Base-by-base conservation (phyloP, 2,797 vertebrate species). In the Sebastes kiyomatsui region DNA sequence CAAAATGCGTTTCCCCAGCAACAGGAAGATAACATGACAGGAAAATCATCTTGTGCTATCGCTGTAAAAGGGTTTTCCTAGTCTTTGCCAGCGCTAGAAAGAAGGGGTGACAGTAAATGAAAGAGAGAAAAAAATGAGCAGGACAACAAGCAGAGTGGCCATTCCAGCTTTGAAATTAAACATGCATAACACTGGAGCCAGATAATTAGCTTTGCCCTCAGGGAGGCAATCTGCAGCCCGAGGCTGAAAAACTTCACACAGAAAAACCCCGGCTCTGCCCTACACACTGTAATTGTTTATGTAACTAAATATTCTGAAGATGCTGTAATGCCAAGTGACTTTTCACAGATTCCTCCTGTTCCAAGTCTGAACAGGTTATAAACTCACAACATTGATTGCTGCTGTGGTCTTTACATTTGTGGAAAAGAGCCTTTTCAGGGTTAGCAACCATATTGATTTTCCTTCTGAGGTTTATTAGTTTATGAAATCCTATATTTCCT, bases 401-500 rank as follows among this genome's bases (percentile, higher is more conserved):
- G 67, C 76, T 67, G 56, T 76, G 67, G 79, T 77, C 74, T 88
- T 85, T 90, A 86, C 23, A 92, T 93, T 85, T 89, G 75, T 71
- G 32, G 69, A 82, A 90, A 90, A 72, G 54, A 86, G 67, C 61
- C 23, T 84, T 84, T 77, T 79, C 72, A 71, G 70, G 42, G 59
- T 72, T 76, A 55, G 30, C 67, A 62, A 70, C 78, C 60, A 27
- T 79, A 92, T 94, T 89, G 92, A 93, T 94, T 91, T 89, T 84
- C 61, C 32, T 55, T 78, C 56, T 67, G 35, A 83, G 68, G 55
- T 84, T 91, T 84, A 93, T 91, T 90, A 87, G 87, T 87, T 94
- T 91, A 91, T 84, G 80, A 91, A 94, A 94, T 91, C 76, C 72
- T 85, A 83, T 89, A 89, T 88, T 91, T 94, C 85, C 90, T 86